phyloP scores from a whole-genome alignment of 2,113 vertebrate genomes.

The Rhinolophus ferrumequinum region DNA sequence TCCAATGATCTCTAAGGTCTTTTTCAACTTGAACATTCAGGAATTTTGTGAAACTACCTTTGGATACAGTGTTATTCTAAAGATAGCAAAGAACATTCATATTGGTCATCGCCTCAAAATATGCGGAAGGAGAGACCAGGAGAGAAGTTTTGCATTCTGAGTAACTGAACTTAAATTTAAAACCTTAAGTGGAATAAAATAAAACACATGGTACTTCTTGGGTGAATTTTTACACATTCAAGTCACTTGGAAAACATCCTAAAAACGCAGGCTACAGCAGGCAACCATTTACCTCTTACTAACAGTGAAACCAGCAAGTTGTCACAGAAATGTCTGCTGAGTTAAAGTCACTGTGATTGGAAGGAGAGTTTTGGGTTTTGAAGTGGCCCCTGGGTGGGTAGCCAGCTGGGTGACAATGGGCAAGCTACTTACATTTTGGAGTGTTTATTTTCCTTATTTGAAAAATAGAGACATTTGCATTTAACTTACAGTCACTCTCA shows the following conservation, averaged over 20 bases:
- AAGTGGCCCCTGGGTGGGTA: neutral
- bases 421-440: neutral
- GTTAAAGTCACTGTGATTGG: neutral
- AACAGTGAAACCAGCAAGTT: neutral
- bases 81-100: neutral
- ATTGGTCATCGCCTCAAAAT: neutral
- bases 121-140: neutral
- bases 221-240: neutral
- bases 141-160: neutral
- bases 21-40: neutral
- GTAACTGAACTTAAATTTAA: neutral
- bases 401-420: neutral
- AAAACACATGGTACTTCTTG: neutral
- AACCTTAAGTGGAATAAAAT: neutral
- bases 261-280: neutral
- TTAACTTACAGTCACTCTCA: neutral
- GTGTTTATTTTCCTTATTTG: neutral
- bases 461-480: neutral
- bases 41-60: neutral
- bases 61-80: neutral
- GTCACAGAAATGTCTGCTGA: neutral
- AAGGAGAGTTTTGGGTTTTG: neutral
- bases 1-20: neutral
- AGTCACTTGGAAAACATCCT: neutral
- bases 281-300: neutral